Evolutionary conservation across 1,140 invertebrate species (phyloP).

Genomic region (Dreissena rostriformis): DNA sequence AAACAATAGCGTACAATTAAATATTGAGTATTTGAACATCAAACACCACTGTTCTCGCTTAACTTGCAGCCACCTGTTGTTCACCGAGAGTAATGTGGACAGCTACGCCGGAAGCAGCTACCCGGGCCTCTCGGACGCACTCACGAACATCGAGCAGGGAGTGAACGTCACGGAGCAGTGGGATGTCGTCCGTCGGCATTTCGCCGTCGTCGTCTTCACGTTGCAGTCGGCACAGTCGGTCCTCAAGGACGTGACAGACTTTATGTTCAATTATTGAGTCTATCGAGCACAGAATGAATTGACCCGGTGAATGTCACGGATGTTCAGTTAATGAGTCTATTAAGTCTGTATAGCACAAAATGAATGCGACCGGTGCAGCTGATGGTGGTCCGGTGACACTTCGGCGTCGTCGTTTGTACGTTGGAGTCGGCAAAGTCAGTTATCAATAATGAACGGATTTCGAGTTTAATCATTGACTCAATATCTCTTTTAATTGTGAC

Average conservation of each 20-base stretch:
- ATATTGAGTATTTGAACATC: too few relatives aligned
- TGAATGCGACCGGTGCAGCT: background rate
- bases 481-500: too few relatives aligned
- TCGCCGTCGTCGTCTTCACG: constrained; percentile 68
- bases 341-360: background rate
- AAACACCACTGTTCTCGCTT: too few relatives aligned
- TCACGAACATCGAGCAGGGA: constrained; percentile 71
- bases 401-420: too few relatives aligned
- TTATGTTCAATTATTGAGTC: constrained; percentile 54
- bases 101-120: constrained; percentile 80
- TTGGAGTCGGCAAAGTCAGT: too few relatives aligned
- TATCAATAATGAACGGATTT: too few relatives aligned
- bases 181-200: constrained; percentile 71
- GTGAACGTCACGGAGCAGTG: constrained; percentile 55
- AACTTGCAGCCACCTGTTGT: constrained; percentile 79
- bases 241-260: constrained; percentile 65
- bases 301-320: too few relatives aligned
- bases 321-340: constrained; percentile 22
- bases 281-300: background rate
- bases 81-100: constrained; percentile 79
- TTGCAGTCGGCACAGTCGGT: constrained; percentile 71
- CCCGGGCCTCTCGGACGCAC: constrained; percentile 79
- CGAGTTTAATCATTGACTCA: too few relatives aligned
- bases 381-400: too few relatives aligned
- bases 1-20: too few relatives aligned